phyloP scores from a whole-genome alignment of 1,140 invertebrate species.

The Drosophila arawakana region DNA sequence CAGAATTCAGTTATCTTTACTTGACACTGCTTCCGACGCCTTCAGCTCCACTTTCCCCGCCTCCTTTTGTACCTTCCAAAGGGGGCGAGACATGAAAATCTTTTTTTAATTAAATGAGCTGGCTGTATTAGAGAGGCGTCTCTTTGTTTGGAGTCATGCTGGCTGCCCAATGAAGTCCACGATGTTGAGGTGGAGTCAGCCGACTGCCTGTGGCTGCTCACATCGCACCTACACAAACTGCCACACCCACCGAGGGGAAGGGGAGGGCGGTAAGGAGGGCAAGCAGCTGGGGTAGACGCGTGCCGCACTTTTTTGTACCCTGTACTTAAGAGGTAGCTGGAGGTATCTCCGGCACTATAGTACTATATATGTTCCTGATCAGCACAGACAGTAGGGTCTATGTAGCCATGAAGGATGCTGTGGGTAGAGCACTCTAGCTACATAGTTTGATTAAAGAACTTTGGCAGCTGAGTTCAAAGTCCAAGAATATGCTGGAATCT shows the following conservation, averaged over 20 bases:
- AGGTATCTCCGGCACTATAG: too few relatives aligned
- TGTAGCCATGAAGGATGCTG: too few relatives aligned
- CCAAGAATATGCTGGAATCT: too few relatives aligned
- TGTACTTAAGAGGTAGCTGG: too few relatives aligned
- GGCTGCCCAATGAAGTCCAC: slow-evolving; percentile 26
- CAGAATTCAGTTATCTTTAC: background rate
- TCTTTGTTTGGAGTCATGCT: slow-evolving; percentile 49
- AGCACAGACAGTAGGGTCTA: too few relatives aligned
- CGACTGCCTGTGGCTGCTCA: slow-evolving; percentile 49
- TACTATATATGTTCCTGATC: too few relatives aligned
- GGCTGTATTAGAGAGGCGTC: slow-evolving; percentile 48
- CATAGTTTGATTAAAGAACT: too few relatives aligned
- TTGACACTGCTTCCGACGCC: background rate
- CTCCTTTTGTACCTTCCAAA: background rate
- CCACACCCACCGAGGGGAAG: slow-evolving; percentile 22
- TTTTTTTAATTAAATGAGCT: slow-evolving; percentile 82
- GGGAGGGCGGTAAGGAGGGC: too few relatives aligned
- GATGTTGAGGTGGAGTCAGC: too few relatives aligned
- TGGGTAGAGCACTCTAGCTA: too few relatives aligned
- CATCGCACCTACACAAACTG: slow-evolving; percentile 62
- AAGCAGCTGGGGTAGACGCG: slow-evolving; percentile 5
- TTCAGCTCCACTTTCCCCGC: background rate
- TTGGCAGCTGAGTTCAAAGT: too few relatives aligned
- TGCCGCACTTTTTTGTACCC: slow-evolving; percentile 29
- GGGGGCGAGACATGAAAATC: slow-evolving; percentile 53